These are phyloP conservation scores for Petrocephalus schoutedeni DNA, from an alignment of 2,797 vertebrate species.

Conservation along the genomic window DNA sequence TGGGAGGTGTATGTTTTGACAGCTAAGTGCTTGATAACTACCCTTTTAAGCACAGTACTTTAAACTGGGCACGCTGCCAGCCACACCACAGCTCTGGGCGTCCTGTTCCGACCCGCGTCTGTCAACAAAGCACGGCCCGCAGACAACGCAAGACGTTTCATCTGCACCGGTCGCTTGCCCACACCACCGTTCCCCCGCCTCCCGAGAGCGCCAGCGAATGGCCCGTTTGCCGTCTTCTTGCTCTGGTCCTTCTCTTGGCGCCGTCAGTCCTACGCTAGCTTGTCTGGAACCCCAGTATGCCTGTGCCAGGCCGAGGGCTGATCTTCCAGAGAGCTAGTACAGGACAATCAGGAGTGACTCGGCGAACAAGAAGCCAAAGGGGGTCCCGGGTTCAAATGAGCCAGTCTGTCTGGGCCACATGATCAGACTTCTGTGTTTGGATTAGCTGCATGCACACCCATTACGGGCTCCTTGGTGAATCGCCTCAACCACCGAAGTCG, in stretches of 20 bases:
- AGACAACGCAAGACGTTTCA: neutral
- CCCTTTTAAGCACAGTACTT: conserved; percentile 16
- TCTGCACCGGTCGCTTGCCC: neutral
- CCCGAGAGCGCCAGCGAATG: neutral
- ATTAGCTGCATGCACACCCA: neutral
- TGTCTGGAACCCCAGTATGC: neutral
- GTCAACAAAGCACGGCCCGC: conserved; percentile 1
- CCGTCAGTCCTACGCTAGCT: neutral
- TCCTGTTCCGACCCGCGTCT: conserved; percentile 11
- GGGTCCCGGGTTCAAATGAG: neutral
- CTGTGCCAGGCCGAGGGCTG: neutral
- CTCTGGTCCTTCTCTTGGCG: neutral
- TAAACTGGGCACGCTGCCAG: conserved; percentile 10
- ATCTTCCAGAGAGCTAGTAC: neutral
- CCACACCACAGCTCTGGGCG: neutral
- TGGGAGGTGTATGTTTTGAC: conserved; percentile 18
- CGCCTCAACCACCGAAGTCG: neutral
- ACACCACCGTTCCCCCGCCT: neutral
- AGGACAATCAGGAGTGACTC: neutral
- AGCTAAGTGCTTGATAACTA: conserved; percentile 19
- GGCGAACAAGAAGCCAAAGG: neutral
- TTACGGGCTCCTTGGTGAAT: neutral
- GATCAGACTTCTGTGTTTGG: neutral
- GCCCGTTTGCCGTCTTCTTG: neutral
- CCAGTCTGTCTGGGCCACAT: neutral